Evolutionary conservation across 2,888 invertebrate species (phyloP), one percentile per base, ranked within the genome.

Genomic region (Nymphalis urticae): DNA sequence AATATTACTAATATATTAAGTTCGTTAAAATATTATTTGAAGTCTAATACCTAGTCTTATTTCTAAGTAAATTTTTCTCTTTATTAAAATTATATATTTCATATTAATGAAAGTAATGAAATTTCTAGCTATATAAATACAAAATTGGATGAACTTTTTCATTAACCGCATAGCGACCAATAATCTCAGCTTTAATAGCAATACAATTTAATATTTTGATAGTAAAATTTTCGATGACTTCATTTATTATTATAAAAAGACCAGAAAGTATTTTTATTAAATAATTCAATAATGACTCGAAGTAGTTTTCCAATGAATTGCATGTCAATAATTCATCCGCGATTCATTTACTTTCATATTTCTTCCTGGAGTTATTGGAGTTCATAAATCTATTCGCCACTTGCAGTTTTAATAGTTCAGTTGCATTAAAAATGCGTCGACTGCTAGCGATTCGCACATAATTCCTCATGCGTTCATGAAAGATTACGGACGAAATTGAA

Each of bases 361-460:
- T 58, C 58, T 58, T 58, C 58, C 58, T 36, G 58, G 19, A 58
- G 56, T 27, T 21, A 36, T 47, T 24, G 53, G 8, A 51, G 64
- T 53, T 36, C 53, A 56, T 64, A 62, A 62, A 62, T 61, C 61
- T 17, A 27, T 19, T 64, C 54, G 54, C 48, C 51, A 51, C 51
- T 62, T 51, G 32, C 51, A 36, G 51, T 51, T 63, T 54, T 47
- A 63, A 66, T 61, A 24, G 59, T 61, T 59, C 50, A 48, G 2
- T 8, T 62, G 56, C 50, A 24, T 59, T 62, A 63, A 48, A 63
- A 66, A 48, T 58, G 54, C 68, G 56, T 64, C 47, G 21, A 60
- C 24, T 54, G 32, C 27, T 62, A 51, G 59, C 67, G 61, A 60
- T 72, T 69, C 66, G 63, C 67, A 60, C 69, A 21, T 69, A 64